Percentiles rank a stretch among this genome's conserved stretches.
Conservation (phyloP, 2,113 vertebrate genomes). For the Mesitornis unicolor region DNA sequence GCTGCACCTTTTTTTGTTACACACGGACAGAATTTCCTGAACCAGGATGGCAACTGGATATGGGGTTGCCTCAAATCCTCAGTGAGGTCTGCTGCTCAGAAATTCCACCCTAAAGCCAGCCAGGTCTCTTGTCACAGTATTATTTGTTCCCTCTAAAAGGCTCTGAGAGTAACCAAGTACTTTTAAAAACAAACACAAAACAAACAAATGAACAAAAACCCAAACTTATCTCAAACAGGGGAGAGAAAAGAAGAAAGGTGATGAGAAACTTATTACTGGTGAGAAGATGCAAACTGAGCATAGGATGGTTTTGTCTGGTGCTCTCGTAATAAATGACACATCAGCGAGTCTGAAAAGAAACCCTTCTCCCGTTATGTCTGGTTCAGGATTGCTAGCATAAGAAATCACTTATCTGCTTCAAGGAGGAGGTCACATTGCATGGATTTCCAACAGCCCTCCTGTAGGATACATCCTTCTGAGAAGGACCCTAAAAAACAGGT, state of each 20-base stretch:
- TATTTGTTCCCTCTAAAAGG: neutral
- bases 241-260: neutral
- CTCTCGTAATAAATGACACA: neutral
- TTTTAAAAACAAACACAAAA: neutral
- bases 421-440: neutral
- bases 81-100: neutral
- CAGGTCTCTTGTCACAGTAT: slow-evolving; percentile 10
- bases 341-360: neutral
- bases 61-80: neutral
- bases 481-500: neutral
- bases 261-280: neutral
- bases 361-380: neutral
- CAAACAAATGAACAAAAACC: no score
- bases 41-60: neutral
- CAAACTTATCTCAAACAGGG: neutral
- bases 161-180: neutral
- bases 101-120: slow-evolving; percentile 3
- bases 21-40: neutral
- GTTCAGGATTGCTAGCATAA: neutral
- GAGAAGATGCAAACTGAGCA: neutral
- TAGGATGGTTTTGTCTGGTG: neutral
- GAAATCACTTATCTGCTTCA: neutral
- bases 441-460: neutral
- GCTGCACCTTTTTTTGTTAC: slow-evolving; percentile 36
- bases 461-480: neutral